Conservation (phyloP, 2,888 invertebrate genomes). For the Pseudoips prasinana region DNA sequence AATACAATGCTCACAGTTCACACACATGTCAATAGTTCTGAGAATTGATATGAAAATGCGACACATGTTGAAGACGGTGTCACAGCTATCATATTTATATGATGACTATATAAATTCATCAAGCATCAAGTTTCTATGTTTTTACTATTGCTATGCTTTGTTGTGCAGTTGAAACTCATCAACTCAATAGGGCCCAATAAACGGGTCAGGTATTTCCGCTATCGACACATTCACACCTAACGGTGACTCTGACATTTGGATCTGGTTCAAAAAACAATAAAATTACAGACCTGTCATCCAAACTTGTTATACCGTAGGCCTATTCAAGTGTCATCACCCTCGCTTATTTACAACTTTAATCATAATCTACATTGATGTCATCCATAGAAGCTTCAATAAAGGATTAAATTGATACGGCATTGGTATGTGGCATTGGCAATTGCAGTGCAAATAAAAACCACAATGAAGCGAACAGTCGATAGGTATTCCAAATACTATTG, state of each 20-base stretch:
- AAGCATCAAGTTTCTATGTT: no score
- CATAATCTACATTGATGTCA: conserved; percentile 25
- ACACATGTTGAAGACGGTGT: conserved; percentile 3
- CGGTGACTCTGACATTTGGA: conserved; percentile 66
- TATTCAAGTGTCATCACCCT: conserved; percentile 49
- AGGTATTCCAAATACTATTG: conserved; percentile 24
- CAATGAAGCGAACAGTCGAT: conserved; percentile 23
- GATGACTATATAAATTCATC: no score
- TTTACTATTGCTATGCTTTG: no score
- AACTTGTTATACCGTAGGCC: conserved; percentile 52
- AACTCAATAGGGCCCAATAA: conserved; percentile 33
- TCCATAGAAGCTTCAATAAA: conserved; percentile 30
- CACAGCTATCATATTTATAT: not conserved
- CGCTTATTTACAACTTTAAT: conserved; percentile 25
- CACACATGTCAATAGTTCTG: conserved; percentile 2
- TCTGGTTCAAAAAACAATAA: conserved; percentile 75
- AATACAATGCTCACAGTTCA: not conserved
- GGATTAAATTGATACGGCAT: conserved; percentile 32
- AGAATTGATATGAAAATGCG: not conserved
- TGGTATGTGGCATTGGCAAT: conserved; percentile 35
- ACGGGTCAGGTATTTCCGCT: conserved; percentile 57
- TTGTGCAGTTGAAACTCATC: no score
- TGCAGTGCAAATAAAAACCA: conserved; percentile 29
- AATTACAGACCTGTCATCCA: conserved; percentile 56
- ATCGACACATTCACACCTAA: conserved; percentile 66